Base-by-base conservation (phyloP, 2,888 invertebrate genomes). In the Fissipunctia ypsillon region DNA sequence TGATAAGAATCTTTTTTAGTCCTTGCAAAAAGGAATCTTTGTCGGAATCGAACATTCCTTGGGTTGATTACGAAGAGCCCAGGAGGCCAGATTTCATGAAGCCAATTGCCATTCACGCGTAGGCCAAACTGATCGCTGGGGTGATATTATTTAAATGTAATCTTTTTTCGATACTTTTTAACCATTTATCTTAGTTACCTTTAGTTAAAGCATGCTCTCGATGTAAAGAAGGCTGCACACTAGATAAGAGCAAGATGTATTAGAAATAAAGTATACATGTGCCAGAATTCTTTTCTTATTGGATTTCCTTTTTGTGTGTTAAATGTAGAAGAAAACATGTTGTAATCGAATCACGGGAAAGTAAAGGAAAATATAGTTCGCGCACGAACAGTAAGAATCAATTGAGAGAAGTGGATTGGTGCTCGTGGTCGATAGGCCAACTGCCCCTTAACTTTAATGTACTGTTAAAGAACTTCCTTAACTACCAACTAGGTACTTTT, bases 111-210 rank as follows among this genome's bases (percentile, higher is more conserved):
- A 88, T 94, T 94, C 93, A 91, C 93, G 94, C 93, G 93, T 92
- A 92, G 92, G 89, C 90, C 91, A 93, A 95, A 96, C 93, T 95
- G 95, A 95, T 95, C 96, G 91, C 95, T 90, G 81, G 96, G 96
- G 96, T 95, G 93, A 94, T 95, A 95, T 96, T 96, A 95, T 96
- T 95, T 95, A 95, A 95, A 95, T 95, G 95, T 95, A 93, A 96
- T 95, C 93, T 95, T 94, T 95, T 95, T 94, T 95, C 95, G 94
- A 95, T 95, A 95, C 94, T 94, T 93, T 92, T 93, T 90, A 93
- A 91, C 91, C 88, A 89, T 87, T 87, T 88, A 88, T 89, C 89
- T 88, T 87, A 88, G 83, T 84, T 86, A 87, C 84, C 81, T 78
- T 84, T 81, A 85, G 84, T 87, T 82, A 86, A 83, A 80, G 75